Percentiles rank a stretch among this genome's conserved stretches.
phyloP scores from a whole-genome alignment of 2,113 vertebrate genomes.

The Merops nubicus region DNA sequence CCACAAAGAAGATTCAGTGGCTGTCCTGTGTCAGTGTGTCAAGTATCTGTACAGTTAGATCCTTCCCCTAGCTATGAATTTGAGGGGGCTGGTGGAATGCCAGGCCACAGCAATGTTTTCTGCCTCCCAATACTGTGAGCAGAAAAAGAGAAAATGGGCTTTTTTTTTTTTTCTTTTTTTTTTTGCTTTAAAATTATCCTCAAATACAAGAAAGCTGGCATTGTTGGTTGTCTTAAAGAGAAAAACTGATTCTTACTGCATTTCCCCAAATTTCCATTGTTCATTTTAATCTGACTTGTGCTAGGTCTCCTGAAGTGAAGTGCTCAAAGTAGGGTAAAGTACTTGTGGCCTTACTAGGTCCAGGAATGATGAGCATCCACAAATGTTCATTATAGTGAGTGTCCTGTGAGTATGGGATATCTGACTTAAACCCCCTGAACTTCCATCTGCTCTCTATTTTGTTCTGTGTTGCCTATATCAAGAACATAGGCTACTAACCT shows the following conservation, averaged over 20 bases:
- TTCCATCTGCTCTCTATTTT: background rate
- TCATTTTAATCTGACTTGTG: background rate
- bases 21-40: background rate
- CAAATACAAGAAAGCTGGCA: background rate
- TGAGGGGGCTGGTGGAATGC: rapidly evolving
- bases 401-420: background rate
- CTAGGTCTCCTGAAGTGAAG: background rate
- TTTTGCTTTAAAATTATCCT: too few relatives aligned
- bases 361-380: background rate
- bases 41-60: background rate
- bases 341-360: background rate
- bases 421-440: background rate
- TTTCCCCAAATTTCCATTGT: background rate
- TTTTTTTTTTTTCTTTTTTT: background rate
- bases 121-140: background rate
- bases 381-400: background rate
- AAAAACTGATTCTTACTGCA: background rate
- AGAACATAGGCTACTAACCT: background rate
- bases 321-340: background rate
- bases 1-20: background rate
- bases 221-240: background rate
- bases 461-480: background rate
- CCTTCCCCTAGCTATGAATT: background rate
- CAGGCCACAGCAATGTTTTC: background rate
- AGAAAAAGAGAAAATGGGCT: background rate